Base-by-base conservation (phyloP, 2,113 vertebrate species). In the Cryptomyrus ogoouensis region DNA sequence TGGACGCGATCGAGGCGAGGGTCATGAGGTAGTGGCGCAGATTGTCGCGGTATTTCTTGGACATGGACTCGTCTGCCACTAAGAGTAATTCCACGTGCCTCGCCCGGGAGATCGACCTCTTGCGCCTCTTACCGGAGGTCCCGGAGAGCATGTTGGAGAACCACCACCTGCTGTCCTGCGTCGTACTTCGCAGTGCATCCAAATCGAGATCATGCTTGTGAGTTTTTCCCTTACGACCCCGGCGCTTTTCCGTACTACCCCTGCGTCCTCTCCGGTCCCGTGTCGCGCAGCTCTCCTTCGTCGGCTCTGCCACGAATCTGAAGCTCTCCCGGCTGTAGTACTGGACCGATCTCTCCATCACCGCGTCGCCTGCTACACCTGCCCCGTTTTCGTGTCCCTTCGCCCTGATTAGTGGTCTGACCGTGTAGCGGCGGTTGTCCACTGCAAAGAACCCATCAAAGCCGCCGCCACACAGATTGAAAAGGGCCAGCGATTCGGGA, bases 31-130 rank as follows among this genome's bases (percentile, higher is more conserved):
- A 99, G 93, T 99, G 98, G 91, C 97, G 96, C 91, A 99, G 92
- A 90, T 97, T 97, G 89, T 96, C 96, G 24, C 98, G 98, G 50
- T 99, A 99, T 93, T 98, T 97, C 91, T 96, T 95, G 13, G 91
- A 93, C 98, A 99, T 99, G 92, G 97, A 97, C 17, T 95, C 95
- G 84, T 99, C 98, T 0, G 98, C 98, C 90, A 99, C 98, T 94
- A 99, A 95, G 31, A 99, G 97, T 91, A 99, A 97, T 96, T 99
- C 98, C 96, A 99, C 98, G 94, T 98, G 96, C 92, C 98, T 95
- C 90, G 98, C 96, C 92, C 97, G 95, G 8, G 98, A 99, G 1
- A 99, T 95, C 9, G 98, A 99, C 87, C 97, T 93, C 88, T 77
- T 96, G 90, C 93, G 91, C 90, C 95, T 92, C 83, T 92, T 85